phyloP scores from a whole-genome alignment of 2,888 invertebrate genomes.

The Metopia argyrocephala region DNA sequence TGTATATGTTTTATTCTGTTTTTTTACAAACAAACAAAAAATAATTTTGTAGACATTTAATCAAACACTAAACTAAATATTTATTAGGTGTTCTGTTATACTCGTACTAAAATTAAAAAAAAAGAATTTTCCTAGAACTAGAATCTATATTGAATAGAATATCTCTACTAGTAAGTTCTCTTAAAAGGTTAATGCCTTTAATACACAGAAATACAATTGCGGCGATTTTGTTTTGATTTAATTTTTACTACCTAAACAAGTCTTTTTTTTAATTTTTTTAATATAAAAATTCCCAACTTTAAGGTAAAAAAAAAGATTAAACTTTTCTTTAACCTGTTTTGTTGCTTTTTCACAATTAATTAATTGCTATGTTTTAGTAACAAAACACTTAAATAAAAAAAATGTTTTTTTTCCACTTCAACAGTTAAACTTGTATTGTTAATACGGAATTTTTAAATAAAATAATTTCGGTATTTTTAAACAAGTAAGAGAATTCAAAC shows the following conservation, averaged over 20 bases:
- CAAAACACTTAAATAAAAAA: conserved; percentile 9
- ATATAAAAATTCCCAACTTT: neutral
- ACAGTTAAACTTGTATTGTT: conserved; percentile 14
- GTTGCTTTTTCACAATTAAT: conserved; percentile 29
- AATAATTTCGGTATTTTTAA: conserved; percentile 7
- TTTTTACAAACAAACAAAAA: no score
- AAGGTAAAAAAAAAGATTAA: neutral
- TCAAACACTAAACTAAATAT: no score
- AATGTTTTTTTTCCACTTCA: conserved; percentile 5
- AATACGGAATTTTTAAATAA: neutral
- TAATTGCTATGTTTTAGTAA: conserved; percentile 49
- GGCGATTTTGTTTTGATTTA: neutral
- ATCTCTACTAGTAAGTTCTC: no score
- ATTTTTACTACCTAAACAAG: neutral
- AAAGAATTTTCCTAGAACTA: no score
- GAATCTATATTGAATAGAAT: no score
- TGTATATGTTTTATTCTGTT: no score
- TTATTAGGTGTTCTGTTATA: no score
- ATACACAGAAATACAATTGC: neutral
- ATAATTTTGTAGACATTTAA: no score
- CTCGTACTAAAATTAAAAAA: no score
- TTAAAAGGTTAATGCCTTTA: conserved; percentile 24
- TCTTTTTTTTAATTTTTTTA: neutral
- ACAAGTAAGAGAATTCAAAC: conserved; percentile 15
- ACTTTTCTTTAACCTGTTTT: conserved; percentile 25